A percentile compares a stretch with the other conserved stretches of the same genome.
Conservation (phyloP, 2,888 invertebrate genomes). For the Drosophila algonquin region DNA sequence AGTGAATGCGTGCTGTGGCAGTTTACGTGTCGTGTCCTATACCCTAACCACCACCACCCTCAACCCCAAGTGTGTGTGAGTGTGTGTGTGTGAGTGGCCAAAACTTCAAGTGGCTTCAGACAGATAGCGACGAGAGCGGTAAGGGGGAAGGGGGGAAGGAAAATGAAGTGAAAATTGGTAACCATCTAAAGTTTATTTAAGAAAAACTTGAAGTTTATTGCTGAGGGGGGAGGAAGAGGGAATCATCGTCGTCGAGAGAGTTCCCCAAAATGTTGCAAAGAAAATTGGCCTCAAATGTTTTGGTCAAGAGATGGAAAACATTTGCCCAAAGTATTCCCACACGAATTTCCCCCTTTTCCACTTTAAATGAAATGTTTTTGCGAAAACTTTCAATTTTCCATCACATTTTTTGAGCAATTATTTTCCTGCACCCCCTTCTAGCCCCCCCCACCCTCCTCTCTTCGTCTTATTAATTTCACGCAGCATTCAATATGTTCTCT, state of each 20-base stretch:
- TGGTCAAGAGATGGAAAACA: no score
- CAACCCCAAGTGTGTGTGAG: slow-evolving; percentile 17
- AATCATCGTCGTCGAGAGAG: no score
- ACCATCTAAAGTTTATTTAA: not conserved
- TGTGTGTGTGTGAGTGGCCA: slow-evolving; percentile 18
- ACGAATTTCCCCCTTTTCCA: no score
- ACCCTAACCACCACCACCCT: no score
- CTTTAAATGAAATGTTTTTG: no score
- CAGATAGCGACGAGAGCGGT: not conserved
- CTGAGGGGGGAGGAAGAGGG: no score
- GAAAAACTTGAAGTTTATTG: slow-evolving; percentile 3
- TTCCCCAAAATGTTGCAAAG: no score
- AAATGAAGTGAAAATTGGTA: not conserved
- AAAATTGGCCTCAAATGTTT: no score
- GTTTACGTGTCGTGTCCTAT: slow-evolving; percentile 63
- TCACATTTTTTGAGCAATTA: not conserved
- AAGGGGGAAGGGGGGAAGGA: not conserved
- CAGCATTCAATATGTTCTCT: slow-evolving; percentile 1
- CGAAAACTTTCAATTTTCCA: no score
- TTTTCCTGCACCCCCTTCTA: not conserved
- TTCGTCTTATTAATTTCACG: slow-evolving; percentile 16
- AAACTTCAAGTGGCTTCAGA: slow-evolving; percentile 19
- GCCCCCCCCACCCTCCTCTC: not conserved
- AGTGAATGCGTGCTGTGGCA: slow-evolving; percentile 76
- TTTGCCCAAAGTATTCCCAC: no score